Evolutionary conservation across 2,888 invertebrate genomes (phyloP), one percentile per base, ranked within the genome.

Genomic region (Agapetus fuscipes): DNA sequence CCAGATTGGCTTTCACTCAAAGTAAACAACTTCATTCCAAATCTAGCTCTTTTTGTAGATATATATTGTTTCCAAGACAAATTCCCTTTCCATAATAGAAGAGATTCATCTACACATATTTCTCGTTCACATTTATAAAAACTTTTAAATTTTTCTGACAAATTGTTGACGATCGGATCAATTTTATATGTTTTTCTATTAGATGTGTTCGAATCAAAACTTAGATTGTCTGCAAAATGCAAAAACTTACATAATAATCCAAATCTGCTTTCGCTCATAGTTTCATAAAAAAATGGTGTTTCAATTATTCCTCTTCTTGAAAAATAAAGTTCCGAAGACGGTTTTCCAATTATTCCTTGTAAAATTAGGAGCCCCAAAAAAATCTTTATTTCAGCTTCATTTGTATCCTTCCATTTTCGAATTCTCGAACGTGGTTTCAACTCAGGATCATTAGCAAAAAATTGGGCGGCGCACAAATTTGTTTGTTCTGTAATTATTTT

Each of bases 211-310:
- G 34, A 34, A 39, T 39, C 34, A 34, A 39, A 39, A 34, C 29
- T 39, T 34, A 24, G 28, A 34, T 39, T 39, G 30, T 39, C 34
- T 39, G 39, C 25, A 34, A 39, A 39, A 39, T 39, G 39, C 30
- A 39, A 39, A 39, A 39, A 39, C 34, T 39, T 39, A 39, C 39
- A 39, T 27, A 38, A 38, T 45, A 45, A 45, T 45, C 45, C 43
- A 40, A 45, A 45, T 27, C 45, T 45, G 39, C 29, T 46, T 46
- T 46, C 44, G 44, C 41, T 46, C 46, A 46, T 46, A 46, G 44
- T 30, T 46, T 46, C 44, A 37, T 40, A 37, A 41, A 46, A 41
- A 41, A 46, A 31, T 34, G 41, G 44, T 46, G 46, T 46, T 46
- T 41, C 41, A 41, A 46, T 46, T 30, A 46, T 46, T 46, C 37